A percentile compares a stretch with the other conserved stretches of the same genome.
Conservation (phyloP, 92 coral and sea anemone genomes). For the Pocillopora grandis region DNA sequence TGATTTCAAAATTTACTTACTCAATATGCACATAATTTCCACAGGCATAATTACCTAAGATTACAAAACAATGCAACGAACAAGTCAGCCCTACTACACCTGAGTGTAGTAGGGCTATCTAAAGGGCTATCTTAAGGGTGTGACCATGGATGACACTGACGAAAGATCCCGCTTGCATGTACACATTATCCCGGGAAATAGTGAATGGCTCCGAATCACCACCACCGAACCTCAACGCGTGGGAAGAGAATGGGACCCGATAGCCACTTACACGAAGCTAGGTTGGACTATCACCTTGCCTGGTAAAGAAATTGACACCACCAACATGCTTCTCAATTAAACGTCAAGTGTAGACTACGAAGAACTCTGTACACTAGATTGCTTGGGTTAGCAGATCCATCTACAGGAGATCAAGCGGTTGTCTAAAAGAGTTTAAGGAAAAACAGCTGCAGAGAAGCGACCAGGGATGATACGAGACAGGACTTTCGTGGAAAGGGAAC, state of each 20-base stretch:
- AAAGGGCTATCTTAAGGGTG: slow-evolving; percentile 24
- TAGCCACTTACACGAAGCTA: slow-evolving; percentile 24
- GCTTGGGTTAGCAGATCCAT: neutral
- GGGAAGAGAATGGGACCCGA: slow-evolving; percentile 43
- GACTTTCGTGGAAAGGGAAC: slow-evolving; percentile 3
- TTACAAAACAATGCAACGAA: too few species aligned
- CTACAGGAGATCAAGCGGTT: slow-evolving; percentile 12
- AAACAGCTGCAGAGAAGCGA: slow-evolving; percentile 2
- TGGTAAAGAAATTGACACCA: slow-evolving; percentile 1
- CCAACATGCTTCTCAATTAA: slow-evolving; percentile 6
- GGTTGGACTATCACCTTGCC: slow-evolving; percentile 37
- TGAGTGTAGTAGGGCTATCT: too few species aligned
- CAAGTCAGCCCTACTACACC: too few species aligned
- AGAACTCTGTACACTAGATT: slow-evolving; percentile 33
- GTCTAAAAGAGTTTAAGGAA: slow-evolving; percentile 18
- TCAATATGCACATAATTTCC: too few species aligned
- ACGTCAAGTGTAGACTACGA: slow-evolving; percentile 10
- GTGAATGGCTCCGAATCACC: slow-evolving; percentile 31
- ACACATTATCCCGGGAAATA: slow-evolving; percentile 29
- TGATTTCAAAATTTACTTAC: too few species aligned
- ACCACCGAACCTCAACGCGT: slow-evolving; percentile 36
- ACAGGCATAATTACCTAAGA: too few species aligned
- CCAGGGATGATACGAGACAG: slow-evolving; percentile 15
- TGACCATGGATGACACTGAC: slow-evolving; percentile 23
- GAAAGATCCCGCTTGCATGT: slow-evolving; percentile 23